A percentile compares a stretch with the other conserved stretches of the same genome.
phyloP scores from a whole-genome alignment of 2,113 vertebrate genomes.

The Mixornis gularis region DNA sequence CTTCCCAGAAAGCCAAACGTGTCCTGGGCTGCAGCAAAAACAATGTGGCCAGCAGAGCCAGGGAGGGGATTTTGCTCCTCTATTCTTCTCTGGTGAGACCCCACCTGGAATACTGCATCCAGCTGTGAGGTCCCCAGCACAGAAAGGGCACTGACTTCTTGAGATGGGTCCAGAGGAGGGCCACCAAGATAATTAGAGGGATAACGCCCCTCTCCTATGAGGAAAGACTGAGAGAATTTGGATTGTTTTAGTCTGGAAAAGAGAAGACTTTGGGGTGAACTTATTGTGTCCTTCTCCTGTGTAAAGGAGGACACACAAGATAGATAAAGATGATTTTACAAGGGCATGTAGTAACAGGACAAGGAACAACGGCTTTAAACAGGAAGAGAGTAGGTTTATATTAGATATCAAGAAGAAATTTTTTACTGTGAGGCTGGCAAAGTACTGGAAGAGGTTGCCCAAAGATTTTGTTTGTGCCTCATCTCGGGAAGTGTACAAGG shows the following conservation, averaged over 20 bases:
- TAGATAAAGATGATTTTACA: background rate
- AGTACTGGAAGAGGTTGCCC: background rate
- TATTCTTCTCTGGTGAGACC: background rate
- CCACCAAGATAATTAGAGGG: background rate
- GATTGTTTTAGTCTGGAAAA: background rate
- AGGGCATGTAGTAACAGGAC: background rate
- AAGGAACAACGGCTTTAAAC: background rate
- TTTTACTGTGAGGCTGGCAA: background rate
- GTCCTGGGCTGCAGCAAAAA: background rate
- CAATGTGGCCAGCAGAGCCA: fast-evolving
- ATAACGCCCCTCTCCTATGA: background rate
- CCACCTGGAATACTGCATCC: no score
- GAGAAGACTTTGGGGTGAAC: background rate
- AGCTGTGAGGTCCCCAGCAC: background rate
- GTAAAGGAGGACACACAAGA: background rate
- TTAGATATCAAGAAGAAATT: background rate
- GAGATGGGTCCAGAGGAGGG: background rate
- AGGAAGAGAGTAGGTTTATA: background rate
- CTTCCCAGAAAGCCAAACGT: fast-evolving
- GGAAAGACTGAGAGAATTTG: background rate
- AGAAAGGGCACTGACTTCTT: background rate
- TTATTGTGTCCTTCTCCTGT: background rate
- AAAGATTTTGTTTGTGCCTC: background rate
- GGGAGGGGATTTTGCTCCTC: background rate
- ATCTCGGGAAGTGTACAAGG: background rate